phyloP scores from a whole-genome alignment of 2,113 vertebrate genomes.

The Oriolus oriolus region DNA sequence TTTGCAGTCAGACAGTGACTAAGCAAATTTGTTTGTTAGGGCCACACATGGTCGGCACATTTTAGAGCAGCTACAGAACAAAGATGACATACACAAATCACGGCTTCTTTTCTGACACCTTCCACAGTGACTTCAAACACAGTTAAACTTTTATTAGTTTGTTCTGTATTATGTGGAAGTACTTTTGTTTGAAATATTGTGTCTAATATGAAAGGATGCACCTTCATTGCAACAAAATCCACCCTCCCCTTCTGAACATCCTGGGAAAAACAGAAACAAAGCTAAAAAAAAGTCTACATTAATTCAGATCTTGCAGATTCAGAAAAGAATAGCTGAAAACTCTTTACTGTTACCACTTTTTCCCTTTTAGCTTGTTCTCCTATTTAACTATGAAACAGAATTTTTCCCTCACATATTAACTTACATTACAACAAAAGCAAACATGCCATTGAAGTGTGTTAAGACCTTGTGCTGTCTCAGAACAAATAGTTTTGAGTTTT shows the following conservation, averaged over 20 bases:
- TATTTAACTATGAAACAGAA: not conserved
- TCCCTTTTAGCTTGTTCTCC: not conserved
- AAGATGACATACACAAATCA: fast-evolving
- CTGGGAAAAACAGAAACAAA: not conserved
- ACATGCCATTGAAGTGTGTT: not conserved
- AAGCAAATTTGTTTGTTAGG: not conserved
- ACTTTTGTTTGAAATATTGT: not conserved
- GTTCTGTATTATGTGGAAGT: not conserved
- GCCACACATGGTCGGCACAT: not conserved
- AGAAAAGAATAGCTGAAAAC: not conserved
- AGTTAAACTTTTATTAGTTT: not conserved
- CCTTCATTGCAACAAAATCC: not conserved
- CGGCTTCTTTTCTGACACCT: not conserved
- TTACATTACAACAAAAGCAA: not conserved
- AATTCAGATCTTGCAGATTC: not conserved
- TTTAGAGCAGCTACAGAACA: not conserved
- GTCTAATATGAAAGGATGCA: not conserved
- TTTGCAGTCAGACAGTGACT: not conserved
- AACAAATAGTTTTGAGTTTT: not conserved
- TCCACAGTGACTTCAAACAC: not conserved
- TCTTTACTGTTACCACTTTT: not conserved
- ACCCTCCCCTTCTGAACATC: not conserved
- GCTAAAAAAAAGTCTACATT: not conserved
- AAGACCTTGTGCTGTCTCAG: not conserved
- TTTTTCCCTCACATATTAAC: not conserved